These are phyloP conservation scores for Cirrhinus mrigala DNA, from an alignment of 2,797 vertebrate species.

Conservation along the genomic window DNA sequence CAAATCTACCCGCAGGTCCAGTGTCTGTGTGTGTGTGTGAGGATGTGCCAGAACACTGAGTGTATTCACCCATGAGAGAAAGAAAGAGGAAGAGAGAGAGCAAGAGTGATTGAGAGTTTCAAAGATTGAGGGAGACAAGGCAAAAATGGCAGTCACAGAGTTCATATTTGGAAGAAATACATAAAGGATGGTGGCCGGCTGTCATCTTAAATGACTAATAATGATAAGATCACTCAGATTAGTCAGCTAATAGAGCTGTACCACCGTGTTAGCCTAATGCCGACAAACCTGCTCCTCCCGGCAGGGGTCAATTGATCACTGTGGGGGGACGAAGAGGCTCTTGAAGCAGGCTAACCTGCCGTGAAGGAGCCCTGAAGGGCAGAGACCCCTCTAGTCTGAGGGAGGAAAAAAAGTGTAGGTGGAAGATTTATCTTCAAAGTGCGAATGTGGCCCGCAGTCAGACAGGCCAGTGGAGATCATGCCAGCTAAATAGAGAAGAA, in stretches of 20 bases:
- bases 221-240: constrained; percentile 80
- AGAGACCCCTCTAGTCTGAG: constrained; percentile 67
- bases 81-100: constrained; percentile 48
- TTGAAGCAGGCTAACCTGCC: constrained; percentile 64
- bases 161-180: constrained; percentile 72
- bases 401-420: constrained; percentile 38
- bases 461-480: constrained; percentile 38
- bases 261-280: constrained; percentile 72
- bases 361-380: constrained; percentile 68
- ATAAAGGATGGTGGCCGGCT: constrained; percentile 79
- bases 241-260: constrained; percentile 81
- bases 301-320: constrained; percentile 41
- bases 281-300: constrained; percentile 63
- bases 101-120: constrained; percentile 69
- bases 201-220: constrained; percentile 79
- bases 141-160: constrained; percentile 48
- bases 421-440: constrained; percentile 49
- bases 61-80: constrained; percentile 39
- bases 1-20: not conserved
- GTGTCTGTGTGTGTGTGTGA: constrained; percentile 21
- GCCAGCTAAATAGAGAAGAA: constrained; percentile 32
- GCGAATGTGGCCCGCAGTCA: constrained; percentile 48
- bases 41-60: constrained; percentile 50
- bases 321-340: constrained; percentile 41
- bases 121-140: constrained; percentile 72